Evolutionary conservation across 2,113 vertebrate species (phyloP), one percentile per base, ranked within the genome.

Genomic region (Zingel zingel): DNA sequence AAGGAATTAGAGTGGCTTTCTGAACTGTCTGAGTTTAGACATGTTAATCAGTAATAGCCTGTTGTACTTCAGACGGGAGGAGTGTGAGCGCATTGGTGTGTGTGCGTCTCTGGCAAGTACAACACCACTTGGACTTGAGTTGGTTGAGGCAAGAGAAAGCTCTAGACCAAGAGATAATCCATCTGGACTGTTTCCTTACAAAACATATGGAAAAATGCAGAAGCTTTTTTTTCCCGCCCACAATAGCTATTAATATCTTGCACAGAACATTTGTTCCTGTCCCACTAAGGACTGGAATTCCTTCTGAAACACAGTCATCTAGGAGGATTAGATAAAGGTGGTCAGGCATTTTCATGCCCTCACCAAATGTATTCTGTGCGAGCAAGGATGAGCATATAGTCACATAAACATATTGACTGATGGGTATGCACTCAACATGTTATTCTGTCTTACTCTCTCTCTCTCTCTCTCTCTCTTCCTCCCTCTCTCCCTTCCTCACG

Each of bases 271-370:
- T 92, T 87, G 84, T 88, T 87, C 88, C 91, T 93, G 92, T 88
- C 93, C 88, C 88, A 86, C 89, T 94, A 92, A 94, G 93, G 93
- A 88, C 87, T 90, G 89, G 90, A 92, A 93, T 93, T 91, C 90
- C 79, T 81, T 76, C 57, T 86, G 84, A 90, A 92, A 89, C 84
- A 79, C 64, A 89, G 86, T 86, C 88, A 82, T 89, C 86, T 78
- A 79, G 21, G 64, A 86, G 72, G 86, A 90, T 87, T 86, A 87
- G 58, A 82, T 85, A 79, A 77, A 88, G 79, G 65, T 50, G 50
- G 87, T 63, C 88, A 61, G 91, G 78, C 79, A 78, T 88, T 89
- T 88, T 91, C 85, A 84, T 78, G 51, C 75, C 72, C 78, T 86
- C 65, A 33, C 64, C 71, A 79, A 85, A 83, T 82, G 85, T 78